phyloP scores from a whole-genome alignment of 1,140 invertebrate species.

The Cardiocondyla obscurior region DNA sequence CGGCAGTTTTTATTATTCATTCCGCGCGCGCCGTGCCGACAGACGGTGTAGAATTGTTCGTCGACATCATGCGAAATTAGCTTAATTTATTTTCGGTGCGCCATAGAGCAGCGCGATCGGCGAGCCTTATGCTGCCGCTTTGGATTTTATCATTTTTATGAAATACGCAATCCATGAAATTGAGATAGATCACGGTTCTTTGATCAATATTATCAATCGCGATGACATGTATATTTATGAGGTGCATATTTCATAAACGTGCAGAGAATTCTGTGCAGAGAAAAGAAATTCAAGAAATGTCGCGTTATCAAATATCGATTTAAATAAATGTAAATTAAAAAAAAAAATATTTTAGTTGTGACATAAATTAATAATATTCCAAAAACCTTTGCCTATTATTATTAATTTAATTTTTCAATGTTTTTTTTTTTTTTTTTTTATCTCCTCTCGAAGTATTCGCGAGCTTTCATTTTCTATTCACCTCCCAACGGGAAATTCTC shows the following conservation, averaged over 20 bases:
- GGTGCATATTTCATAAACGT: not conserved
- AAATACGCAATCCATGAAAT: not conserved
- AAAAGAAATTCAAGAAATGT: not conserved
- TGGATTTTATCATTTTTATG: not conserved
- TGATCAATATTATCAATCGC: not conserved
- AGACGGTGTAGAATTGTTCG: not conserved
- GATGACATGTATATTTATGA: not conserved
- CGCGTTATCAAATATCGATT: not conserved
- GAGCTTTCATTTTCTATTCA: constrained; percentile 17
- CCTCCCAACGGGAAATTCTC: constrained; percentile 25
- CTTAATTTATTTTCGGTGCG: constrained; percentile 46
- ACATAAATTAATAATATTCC: constrained; percentile 1
- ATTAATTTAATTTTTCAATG: too few species aligned
- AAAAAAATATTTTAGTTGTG: too few species aligned
- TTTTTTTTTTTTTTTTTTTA: not conserved
- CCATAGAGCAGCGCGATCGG: not conserved
- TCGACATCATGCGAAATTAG: constrained; percentile 22
- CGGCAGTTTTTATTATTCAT: constrained; percentile 64
- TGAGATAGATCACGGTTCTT: not conserved
- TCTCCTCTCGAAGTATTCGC: not conserved
- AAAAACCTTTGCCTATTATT: not conserved
- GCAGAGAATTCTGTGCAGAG: not conserved
- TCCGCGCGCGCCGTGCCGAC: not conserved
- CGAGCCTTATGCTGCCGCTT: not conserved
- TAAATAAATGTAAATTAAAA: not conserved